Evolutionary conservation across 2,797 vertebrate genomes (phyloP), one percentile per base, ranked within the genome.

Genomic region (Myotis findleyi): DNA sequence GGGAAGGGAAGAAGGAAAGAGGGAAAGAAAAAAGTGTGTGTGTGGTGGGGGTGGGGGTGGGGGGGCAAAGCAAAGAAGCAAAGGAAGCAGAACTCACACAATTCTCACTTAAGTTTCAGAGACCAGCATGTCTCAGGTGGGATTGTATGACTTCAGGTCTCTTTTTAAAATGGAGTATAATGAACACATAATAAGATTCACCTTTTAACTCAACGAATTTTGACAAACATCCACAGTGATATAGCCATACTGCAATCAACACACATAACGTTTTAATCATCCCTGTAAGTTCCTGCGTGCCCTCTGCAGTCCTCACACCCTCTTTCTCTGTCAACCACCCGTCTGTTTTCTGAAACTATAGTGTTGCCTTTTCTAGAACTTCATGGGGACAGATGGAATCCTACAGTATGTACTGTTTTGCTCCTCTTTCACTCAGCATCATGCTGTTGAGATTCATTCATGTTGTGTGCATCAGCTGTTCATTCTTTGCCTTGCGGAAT

Each of bases 291-390:
- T 53, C 7, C 20, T 20, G n/a, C 0, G 6, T 27, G 49, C n/a
- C 38, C 18, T 17, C 12, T 53, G 9, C 33, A 4, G 17, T 68
- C 25, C 55, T 57, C 21, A 16, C 7, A 25, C 20, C 17, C 8
- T 7, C 17, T 41, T 41, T 10, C 73, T 36, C 49, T n/a, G 6
- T n/a, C 66, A 71, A 21, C 33, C 36, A n/a, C 36, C 13, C 30
- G 23, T 27, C 49, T 75, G 21, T 76, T 72, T 91, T 57, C 87
- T 57, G 44, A 92, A 88, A 57, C n/a, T 57, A 51, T 53, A 77
- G 66, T 62, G 81, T 93, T 79, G 55, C 59, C 41, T 79, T 75
- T 93, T 51, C 44, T 86, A 62, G 82, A 85, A 51, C 82, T 73
- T 38, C 47, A 3, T 36, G 13, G 21, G 80, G 80, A n/a, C 59